A percentile compares a stretch with the other conserved stretches of the same genome.
These are phyloP conservation scores for Blera fallax DNA, from an alignment of 2,888 invertebrate genomes.

Conservation along the genomic window DNA sequence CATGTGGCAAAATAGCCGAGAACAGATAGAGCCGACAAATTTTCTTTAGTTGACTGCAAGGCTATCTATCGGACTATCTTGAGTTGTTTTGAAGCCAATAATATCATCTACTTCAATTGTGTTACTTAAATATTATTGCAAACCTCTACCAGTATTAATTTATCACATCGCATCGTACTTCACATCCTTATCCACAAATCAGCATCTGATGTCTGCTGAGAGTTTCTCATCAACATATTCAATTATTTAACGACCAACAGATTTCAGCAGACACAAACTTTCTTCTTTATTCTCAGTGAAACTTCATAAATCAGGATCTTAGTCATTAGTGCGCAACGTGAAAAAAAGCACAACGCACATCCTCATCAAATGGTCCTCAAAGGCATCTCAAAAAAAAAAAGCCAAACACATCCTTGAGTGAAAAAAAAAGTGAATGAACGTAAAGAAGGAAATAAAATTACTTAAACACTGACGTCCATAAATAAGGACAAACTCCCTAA, in stretches of 20 bases:
- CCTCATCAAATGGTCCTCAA: constrained; percentile 48
- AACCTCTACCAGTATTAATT: not conserved
- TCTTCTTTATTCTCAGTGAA: constrained; percentile 48
- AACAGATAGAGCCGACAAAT: no score
- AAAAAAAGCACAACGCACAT: constrained; percentile 37
- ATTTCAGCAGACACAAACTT: constrained; percentile 55
- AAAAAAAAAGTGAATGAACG: constrained; percentile 2
- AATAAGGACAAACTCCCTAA: constrained; percentile 71
- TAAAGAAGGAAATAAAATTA: constrained; percentile 64
- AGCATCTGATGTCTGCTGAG: constrained; percentile 45
- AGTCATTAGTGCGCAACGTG: constrained; percentile 59
- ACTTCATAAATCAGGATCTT: constrained; percentile 65
- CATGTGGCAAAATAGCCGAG: no score
- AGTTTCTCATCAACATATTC: constrained; percentile 61
- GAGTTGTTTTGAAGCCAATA: no score
- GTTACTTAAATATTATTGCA: not conserved
- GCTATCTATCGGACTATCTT: no score
- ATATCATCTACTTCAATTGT: no score
- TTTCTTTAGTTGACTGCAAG: no score
- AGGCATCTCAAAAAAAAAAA: constrained; percentile 14
- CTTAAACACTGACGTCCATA: constrained; percentile 68
- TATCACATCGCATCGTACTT: not conserved
- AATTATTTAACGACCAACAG: constrained; percentile 62
- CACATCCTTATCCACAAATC: constrained; percentile 39
- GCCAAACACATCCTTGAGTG: constrained; percentile 28